A percentile compares a stretch with the other conserved stretches of the same genome.
These are phyloP conservation scores for Octodon degus DNA, from an alignment of 2,113 vertebrate species.

Conservation along the genomic window DNA sequence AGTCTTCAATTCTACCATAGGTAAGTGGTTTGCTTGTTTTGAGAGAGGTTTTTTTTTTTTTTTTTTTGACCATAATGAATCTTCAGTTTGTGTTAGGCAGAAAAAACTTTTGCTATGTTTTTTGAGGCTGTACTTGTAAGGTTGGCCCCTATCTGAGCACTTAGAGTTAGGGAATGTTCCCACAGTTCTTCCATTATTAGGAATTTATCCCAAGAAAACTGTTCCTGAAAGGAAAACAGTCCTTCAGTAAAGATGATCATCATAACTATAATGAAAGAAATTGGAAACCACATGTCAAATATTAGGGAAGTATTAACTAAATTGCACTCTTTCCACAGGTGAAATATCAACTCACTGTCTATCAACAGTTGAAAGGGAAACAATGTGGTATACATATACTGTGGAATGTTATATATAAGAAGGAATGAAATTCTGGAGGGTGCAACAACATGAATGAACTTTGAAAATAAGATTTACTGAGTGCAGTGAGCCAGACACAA, in stretches of 20 bases:
- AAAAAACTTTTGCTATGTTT: not conserved
- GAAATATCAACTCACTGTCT: not conserved
- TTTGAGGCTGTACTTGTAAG: not conserved
- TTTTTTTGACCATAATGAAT: not conserved
- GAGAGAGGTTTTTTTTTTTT: not conserved
- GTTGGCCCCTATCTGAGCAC: not conserved
- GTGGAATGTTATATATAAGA: constrained; percentile 10
- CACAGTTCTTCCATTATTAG: not conserved
- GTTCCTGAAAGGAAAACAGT: constrained; percentile 21
- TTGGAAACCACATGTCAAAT: not conserved
- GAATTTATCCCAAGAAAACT: constrained; percentile 53
- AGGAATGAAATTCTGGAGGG: not conserved
- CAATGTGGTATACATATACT: not conserved
- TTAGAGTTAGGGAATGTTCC: not conserved
- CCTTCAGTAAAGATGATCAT: not conserved
- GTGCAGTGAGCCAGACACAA: not conserved
- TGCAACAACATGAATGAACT: not conserved
- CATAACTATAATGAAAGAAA: not conserved
- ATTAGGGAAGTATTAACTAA: constrained; percentile 24
- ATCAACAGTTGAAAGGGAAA: not conserved
- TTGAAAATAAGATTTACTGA: not conserved
- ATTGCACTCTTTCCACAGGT: not conserved
- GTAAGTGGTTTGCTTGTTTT: not conserved
- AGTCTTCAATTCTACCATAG: not conserved
- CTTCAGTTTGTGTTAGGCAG: not conserved